Percentiles rank a stretch among this genome's conserved stretches.
Conservation (phyloP, 2,797 vertebrate species). For the Rhynchotus rufescens region DNA sequence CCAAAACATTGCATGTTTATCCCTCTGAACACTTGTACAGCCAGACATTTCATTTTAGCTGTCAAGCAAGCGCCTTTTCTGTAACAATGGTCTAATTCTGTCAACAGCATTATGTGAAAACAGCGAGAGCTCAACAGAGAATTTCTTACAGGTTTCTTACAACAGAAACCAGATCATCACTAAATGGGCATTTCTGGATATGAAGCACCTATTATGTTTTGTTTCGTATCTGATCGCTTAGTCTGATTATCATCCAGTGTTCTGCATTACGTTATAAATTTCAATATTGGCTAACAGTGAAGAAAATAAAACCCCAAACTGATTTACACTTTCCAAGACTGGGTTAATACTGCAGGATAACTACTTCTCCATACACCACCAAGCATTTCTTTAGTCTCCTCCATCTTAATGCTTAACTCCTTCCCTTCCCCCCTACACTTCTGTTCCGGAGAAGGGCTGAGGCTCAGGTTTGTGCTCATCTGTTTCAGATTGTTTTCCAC, state of each 20-base stretch:
- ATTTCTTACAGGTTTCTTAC: neutral
- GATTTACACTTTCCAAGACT: neutral
- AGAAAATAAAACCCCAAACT: neutral
- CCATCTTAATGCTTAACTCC: neutral
- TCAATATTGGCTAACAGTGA: neutral
- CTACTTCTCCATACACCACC: neutral
- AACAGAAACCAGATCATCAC: neutral
- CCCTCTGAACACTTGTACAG: neutral
- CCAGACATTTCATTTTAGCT: neutral
- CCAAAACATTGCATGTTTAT: neutral
- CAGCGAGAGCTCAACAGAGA: conserved; percentile 16
- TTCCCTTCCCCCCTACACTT: neutral
- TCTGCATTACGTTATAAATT: neutral
- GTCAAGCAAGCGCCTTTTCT: neutral
- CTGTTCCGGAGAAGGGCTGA: neutral
- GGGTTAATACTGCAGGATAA: neutral
- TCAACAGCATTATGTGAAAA: conserved; percentile 5
- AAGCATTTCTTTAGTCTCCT: neutral
- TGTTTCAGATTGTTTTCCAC: neutral
- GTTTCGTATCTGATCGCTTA: neutral
- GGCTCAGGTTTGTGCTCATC: neutral
- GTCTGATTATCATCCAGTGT: neutral
- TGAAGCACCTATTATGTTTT: neutral
- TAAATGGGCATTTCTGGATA: neutral
- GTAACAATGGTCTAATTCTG: conserved; percentile 41